Conservation (phyloP, 92 coral and sea anemone species). For the Epizoanthus scotinus region DNA sequence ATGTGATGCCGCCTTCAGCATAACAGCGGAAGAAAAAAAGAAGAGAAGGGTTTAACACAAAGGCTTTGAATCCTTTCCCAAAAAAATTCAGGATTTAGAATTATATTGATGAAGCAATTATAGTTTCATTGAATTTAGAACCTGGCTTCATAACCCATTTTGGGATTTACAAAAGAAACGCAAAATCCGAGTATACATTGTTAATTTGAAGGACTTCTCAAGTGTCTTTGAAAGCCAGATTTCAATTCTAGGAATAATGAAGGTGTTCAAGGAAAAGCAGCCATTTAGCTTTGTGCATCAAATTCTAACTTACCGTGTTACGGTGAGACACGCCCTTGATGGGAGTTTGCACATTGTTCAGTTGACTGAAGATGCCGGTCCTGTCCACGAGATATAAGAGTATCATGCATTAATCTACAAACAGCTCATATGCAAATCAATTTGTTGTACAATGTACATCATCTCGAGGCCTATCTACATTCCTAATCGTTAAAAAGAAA, state of each 20-base stretch:
- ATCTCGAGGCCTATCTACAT: too few relatives aligned
- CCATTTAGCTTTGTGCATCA: background rate
- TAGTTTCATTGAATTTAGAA: too few relatives aligned
- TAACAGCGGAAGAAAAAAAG: too few relatives aligned
- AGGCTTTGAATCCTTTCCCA: too few relatives aligned
- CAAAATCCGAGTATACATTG: too few relatives aligned
- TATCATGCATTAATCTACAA: background rate
- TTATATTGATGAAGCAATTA: too few relatives aligned
- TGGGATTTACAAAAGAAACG: too few relatives aligned
- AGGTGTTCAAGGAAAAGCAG: background rate
- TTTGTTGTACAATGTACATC: background rate
- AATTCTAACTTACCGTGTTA: conserved; percentile 53
- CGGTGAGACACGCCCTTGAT: conserved; percentile 60
- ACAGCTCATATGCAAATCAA: background rate
- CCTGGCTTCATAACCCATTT: too few relatives aligned
- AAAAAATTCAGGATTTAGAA: too few relatives aligned
- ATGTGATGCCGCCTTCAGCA: too few relatives aligned
- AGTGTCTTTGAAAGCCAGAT: conserved; percentile 10
- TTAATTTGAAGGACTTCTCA: conserved; percentile 12
- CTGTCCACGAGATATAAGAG: conserved; percentile 6
- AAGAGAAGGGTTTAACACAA: background rate
- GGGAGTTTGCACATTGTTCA: conserved; percentile 40
- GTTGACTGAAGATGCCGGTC: conserved; percentile 50
- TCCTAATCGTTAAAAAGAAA: too few relatives aligned
- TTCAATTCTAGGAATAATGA: conserved; percentile 5